Evolutionary conservation across 2,888 invertebrate species (phyloP), one percentile per base, ranked within the genome.

Genomic region (Erpobdella octoculata): DNA sequence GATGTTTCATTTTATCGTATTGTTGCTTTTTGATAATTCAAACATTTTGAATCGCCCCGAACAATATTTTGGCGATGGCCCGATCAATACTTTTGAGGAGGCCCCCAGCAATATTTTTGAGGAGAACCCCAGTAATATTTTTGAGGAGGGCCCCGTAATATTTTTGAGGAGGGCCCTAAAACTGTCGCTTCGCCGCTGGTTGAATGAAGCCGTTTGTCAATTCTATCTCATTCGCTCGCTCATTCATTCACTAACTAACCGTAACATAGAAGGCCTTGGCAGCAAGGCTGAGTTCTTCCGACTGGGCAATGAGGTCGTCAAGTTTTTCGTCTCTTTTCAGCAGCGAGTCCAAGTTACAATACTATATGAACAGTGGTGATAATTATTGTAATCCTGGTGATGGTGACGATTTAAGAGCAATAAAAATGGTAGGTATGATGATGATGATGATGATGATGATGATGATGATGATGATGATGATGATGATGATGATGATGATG

Each of bases 191-290:
- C 46, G 12, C 46, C 12, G 12, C 12, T 41, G 12, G 12, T 41
- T 41, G n/a, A 41, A 41, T 15, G 12, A 15, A 15, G 12, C 12
- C 12, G n/a, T 15, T n/a, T n/a, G n/a, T n/a, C 15, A 59, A 15
- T 21, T 9, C 9, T 59, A 9, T 25, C 12, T 21, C 59, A 59
- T n/a, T n/a, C 59, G 21, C 21, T 12, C 59, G 21, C 59, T 59
- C 59, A 59, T n/a, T n/a, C 15, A 12, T 59, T 59, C 46, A 28
- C 18, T 1, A 1, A 62, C 35, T 38, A 21, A 71, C 71, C 65
- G 71, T 71, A 12, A 71, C 64, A 53, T 71, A 71, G 53, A 71
- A 71, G 41, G 71, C 35, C 48, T 71, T 71, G 64, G 71, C 71
- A 21, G 64, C 38, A n/a, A 71, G 36, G 48, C n/a, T 71, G 46